Evolutionary conservation across 2,113 vertebrate species (phyloP).

Genomic region (Copsychus sechellarum): DNA sequence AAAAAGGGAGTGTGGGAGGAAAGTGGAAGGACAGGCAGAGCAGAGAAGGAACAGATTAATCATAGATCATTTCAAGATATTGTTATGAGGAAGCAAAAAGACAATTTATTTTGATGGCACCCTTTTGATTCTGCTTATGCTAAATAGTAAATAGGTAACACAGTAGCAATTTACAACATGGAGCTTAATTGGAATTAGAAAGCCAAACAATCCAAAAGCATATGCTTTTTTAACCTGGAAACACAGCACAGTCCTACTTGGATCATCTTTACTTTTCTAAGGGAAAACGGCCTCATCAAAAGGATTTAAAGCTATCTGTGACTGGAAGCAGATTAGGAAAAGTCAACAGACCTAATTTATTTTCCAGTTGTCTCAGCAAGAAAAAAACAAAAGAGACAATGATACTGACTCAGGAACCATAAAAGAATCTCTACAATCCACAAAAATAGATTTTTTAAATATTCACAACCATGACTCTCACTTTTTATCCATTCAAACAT

Average conservation of each 20-base stretch:
- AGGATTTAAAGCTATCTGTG: neutral
- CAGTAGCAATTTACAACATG: neutral
- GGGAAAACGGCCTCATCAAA: neutral
- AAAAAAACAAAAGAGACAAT: neutral
- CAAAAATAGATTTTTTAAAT: neutral
- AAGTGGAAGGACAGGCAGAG: neutral
- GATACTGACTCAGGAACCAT: neutral
- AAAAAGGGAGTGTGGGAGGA: neutral
- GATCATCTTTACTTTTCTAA: neutral
- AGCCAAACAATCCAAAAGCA: neutral
- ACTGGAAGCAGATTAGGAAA: neutral
- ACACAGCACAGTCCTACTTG: neutral
- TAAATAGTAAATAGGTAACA: neutral
- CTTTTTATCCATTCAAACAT: neutral
- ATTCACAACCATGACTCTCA: neutral
- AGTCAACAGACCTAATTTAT: neutral
- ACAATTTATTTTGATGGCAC: neutral
- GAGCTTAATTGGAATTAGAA: neutral
- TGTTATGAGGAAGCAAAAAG: neutral
- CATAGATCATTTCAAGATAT: neutral
- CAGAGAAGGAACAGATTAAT: neutral
- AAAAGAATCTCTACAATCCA: neutral
- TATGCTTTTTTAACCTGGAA: neutral
- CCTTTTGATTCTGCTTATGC: neutral
- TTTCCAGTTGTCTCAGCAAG: neutral